Evolutionary conservation across 1,140 invertebrate genomes (phyloP).

Genomic region (Brachionus plicatilis): DNA sequence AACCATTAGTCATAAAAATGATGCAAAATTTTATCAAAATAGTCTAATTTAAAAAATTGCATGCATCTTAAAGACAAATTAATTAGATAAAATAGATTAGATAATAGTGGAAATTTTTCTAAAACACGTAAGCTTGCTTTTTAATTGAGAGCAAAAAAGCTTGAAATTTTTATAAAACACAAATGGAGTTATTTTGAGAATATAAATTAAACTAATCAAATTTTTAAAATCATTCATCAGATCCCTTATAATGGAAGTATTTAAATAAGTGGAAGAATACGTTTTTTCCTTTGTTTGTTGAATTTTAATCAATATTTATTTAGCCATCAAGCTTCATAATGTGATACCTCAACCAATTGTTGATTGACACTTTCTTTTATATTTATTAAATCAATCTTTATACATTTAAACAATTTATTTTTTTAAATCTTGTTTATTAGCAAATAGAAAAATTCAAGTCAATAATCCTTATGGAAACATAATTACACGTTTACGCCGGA

Average conservation of each 20-base stretch:
- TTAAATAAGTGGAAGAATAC: neutral
- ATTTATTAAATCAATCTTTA: neutral
- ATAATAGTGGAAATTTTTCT: neutral
- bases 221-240: neutral
- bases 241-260: neutral
- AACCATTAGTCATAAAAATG: neutral
- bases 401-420: neutral
- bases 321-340: neutral
- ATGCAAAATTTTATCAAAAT: neutral
- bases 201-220: neutral
- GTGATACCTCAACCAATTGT: neutral
- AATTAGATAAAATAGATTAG: neutral
- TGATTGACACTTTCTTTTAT: neutral
- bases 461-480: neutral
- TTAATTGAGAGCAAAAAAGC: neutral
- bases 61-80: neutral
- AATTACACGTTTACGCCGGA: neutral
- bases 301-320: neutral
- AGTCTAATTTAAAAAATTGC: neutral
- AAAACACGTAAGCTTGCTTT: neutral
- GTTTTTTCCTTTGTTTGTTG: neutral
- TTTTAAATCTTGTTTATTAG: neutral
- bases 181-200: neutral
- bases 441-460: neutral
- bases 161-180: neutral